Base-by-base conservation (phyloP, 2,797 vertebrate species). In the Ataeniobius toweri region DNA sequence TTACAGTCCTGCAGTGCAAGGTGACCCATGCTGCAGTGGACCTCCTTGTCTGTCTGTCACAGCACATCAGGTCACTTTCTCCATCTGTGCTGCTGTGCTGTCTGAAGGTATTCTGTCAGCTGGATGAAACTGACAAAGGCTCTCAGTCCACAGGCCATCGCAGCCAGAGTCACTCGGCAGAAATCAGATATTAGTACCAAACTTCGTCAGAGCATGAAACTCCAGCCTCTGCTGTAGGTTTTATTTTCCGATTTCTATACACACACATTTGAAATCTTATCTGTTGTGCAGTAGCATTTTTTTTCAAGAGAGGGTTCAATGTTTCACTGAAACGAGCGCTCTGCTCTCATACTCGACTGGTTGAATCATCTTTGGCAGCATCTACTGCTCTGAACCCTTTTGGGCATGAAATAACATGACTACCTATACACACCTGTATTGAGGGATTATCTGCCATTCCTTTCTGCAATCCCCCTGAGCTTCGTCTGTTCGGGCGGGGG, bases 41-140 rank as follows among this genome's bases (percentile, higher is more conserved):
- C 80, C 88, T 88, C 80, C 83, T 80, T 88, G 89, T 91, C 82
- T 50, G 81, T 81, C 84, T 89, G 91, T 92, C 93, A 86, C 82
- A 79, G 84, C 81, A 7, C 74, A 92, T 93, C 89, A 91, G 87
- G 76, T 89, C 87, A 82, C 78, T 39, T 82, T 83, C 78, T 78
- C 28, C 41, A 76, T 80, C 89, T 71, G 79, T 22, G 80, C 89
- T 51, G 88, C 91, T 75, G 84, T 5, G 86, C 90, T 93, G 93
- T 93, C 94, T 89, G 86, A 90, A 90, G 78, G 73, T 56, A 89
- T 94, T 63, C 85, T 69, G 83, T 94, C 93, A 92, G 89, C 84
- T 65, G 84, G 87, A 78, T 91, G 86, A 89, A 92, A 71, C 90
- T 91, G 92, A 92, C 93, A 89, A 73, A 92, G 76, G 74, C 84